Conservation (phyloP, 2,797 vertebrate species). For the Alfaro cultratus region DNA sequence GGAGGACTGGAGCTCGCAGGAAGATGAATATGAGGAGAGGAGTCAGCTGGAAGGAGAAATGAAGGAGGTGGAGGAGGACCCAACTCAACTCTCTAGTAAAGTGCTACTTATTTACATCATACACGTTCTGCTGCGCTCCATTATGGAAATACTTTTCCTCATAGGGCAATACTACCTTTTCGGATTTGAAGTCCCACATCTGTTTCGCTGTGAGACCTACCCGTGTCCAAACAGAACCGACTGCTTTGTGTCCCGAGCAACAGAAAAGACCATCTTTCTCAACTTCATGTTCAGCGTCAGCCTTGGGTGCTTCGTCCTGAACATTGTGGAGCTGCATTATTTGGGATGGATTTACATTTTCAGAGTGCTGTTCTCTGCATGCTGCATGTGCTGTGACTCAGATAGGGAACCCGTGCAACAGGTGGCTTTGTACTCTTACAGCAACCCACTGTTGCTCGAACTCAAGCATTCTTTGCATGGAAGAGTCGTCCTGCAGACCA, state of each 20-base stretch:
- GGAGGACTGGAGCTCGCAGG: constrained; percentile 49
- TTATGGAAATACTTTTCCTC: constrained; percentile 78
- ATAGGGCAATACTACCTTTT: constrained; percentile 78
- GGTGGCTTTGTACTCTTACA: constrained; percentile 52
- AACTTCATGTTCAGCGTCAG: constrained; percentile 79
- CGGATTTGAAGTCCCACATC: constrained; percentile 76
- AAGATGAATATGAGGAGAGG: constrained; percentile 53
- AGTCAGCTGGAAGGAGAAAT: constrained; percentile 58
- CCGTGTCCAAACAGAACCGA: constrained; percentile 75
- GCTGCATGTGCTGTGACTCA: constrained; percentile 63
- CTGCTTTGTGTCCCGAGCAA: constrained; percentile 80
- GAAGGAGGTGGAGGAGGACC: constrained; percentile 52
- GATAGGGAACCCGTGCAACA: constrained; percentile 33
- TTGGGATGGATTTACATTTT: constrained; percentile 78
- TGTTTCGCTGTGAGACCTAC: constrained; percentile 76
- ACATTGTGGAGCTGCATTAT: constrained; percentile 77
- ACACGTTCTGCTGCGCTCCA: constrained; percentile 70
- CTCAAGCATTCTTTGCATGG: constrained; percentile 74
- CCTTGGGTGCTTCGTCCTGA: constrained; percentile 76
- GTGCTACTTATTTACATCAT: constrained; percentile 74
- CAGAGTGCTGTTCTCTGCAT: constrained; percentile 71
- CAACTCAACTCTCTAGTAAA: constrained; percentile 67
- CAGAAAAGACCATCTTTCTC: constrained; percentile 80
- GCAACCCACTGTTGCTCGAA: constrained; percentile 74
- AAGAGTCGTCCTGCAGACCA: constrained; percentile 71